Evolutionary conservation across 2,888 invertebrate species (phyloP).

Genomic region (Caenorhabditis imperialis): DNA sequence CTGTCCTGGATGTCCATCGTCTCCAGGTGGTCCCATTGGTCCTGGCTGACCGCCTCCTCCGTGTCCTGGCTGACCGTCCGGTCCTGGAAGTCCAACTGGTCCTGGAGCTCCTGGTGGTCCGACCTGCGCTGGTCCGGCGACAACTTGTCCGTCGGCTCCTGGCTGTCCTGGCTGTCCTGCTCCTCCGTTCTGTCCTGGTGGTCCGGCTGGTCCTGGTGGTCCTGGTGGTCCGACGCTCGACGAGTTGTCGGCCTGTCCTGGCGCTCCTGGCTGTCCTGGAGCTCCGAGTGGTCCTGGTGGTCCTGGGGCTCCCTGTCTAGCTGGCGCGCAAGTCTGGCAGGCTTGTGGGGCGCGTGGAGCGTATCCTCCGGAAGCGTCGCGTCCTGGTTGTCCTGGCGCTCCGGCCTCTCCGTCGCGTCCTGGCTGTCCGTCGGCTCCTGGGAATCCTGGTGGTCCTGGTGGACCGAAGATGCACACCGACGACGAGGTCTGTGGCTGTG

Average conservation of each 20-base stretch:
- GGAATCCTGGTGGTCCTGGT: conserved; percentile 66
- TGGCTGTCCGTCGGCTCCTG: conserved; percentile 62
- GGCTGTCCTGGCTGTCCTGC: conserved; percentile 56
- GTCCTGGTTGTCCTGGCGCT: conserved; percentile 46
- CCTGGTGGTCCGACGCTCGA: conserved; percentile 55
- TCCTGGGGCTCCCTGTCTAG: conserved; percentile 51
- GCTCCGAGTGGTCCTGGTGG: conserved; percentile 60
- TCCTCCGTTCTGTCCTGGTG: conserved; percentile 60
- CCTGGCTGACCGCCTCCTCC: conserved; percentile 58
- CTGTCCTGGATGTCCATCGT: conserved; percentile 48
- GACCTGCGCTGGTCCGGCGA: conserved; percentile 34
- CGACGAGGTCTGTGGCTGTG: conserved; percentile 15
- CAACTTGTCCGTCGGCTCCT: conserved; percentile 53
- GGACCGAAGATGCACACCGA: conserved; percentile 61
- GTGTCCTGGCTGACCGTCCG: conserved; percentile 52
- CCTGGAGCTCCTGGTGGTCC: conserved; percentile 55
- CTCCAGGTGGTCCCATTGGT: conserved; percentile 54
- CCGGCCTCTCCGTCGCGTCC: conserved; percentile 49
- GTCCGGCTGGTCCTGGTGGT: conserved; percentile 58
- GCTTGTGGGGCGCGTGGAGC: not conserved
- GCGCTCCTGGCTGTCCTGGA: conserved; percentile 50
- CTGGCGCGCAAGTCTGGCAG: conserved; percentile 53
- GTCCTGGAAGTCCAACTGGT: conserved; percentile 53
- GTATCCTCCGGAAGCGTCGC: conserved; percentile 26
- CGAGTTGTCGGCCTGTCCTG: conserved; percentile 29